These are phyloP conservation scores for Oncorhynchus gorbuscha DNA, from an alignment of 2,113 vertebrate genomes.

Conservation along the genomic window DNA sequence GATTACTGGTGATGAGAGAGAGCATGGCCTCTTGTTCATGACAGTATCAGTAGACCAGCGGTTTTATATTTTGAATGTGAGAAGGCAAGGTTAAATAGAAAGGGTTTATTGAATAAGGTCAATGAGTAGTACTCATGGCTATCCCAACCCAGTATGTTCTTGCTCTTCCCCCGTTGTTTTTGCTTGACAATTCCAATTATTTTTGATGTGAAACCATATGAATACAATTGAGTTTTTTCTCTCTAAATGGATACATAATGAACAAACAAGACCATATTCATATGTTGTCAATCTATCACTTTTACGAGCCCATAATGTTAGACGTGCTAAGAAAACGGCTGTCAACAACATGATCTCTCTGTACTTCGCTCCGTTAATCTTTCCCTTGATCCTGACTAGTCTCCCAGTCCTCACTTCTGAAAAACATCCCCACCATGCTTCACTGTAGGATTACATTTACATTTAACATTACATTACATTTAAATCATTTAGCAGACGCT, in stretches of 20 bases:
- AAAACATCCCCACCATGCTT: no score
- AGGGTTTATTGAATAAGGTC: neutral
- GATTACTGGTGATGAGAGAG: neutral
- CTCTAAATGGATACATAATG: conserved; percentile 6
- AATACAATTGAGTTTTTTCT: conserved; percentile 20
- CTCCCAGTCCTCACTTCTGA: no score
- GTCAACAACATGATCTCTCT: neutral
- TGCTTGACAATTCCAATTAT: conserved; percentile 29
- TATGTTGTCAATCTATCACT: conserved; percentile 32
- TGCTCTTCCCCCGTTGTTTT: conserved; percentile 30
- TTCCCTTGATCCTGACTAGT: no score
- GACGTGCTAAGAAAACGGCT: conserved; percentile 13
- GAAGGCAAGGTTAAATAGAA: no score
- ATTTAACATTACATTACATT: no score
- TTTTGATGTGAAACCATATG: conserved; percentile 16
- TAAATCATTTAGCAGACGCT: no score
- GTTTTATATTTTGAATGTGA: no score
- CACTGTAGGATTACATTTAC: no score
- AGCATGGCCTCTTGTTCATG: neutral
- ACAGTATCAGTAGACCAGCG: no score
- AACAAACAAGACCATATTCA: conserved; percentile 15
- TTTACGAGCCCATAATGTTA: conserved; percentile 6
- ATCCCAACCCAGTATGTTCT: conserved; percentile 39
- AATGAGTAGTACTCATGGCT: conserved; percentile 49
- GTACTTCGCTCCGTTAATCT: no score